Conservation (phyloP, 2,797 vertebrate species). For the Odontamblyopus rebecca region DNA sequence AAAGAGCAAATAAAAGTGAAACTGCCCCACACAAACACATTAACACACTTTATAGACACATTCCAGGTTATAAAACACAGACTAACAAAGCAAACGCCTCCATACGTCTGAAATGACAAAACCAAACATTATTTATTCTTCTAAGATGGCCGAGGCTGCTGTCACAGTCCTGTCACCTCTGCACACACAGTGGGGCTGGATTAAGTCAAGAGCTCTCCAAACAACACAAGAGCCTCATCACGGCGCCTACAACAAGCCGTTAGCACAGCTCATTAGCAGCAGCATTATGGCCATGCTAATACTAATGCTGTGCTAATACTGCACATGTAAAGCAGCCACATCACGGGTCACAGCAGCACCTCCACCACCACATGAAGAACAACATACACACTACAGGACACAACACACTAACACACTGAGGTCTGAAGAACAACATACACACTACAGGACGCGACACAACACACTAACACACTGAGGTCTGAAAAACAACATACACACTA, state of each 20-base stretch:
- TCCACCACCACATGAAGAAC: too few species aligned
- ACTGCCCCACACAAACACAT: neutral
- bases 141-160: conserved; percentile 55
- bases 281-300: conserved; percentile 44
- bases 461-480: too few species aligned
- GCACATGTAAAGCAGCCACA: too few species aligned
- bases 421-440: too few species aligned
- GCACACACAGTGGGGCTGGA: conserved; percentile 57
- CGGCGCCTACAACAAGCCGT: conserved; percentile 44
- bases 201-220: conserved; percentile 67
- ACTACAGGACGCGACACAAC: too few species aligned
- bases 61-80: neutral
- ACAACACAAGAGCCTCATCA: conserved; percentile 59
- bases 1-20: neutral
- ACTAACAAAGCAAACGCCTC: neutral
- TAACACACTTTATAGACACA: neutral
- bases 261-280: conserved; percentile 60
- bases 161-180: conserved; percentile 26
- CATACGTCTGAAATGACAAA: neutral
- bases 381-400: too few species aligned
- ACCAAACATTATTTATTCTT: neutral
- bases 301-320: too few species aligned
- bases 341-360: too few species aligned
- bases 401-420: too few species aligned
- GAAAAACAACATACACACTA: too few species aligned